Evolutionary conservation across 2,797 vertebrate genomes (phyloP).

Genomic region (Psittacula echo): DNA sequence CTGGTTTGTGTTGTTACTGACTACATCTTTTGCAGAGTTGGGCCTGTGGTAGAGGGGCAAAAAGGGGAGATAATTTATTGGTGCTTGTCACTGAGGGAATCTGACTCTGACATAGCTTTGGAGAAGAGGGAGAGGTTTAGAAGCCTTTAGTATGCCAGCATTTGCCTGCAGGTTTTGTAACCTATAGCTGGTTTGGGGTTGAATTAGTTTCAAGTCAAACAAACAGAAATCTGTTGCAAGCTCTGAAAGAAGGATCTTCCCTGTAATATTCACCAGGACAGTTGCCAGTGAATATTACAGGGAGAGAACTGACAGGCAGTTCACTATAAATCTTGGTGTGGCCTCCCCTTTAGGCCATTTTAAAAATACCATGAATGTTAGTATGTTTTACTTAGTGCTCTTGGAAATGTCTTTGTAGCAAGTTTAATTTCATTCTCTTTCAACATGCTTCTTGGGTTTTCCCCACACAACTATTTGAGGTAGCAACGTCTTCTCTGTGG

Average conservation of each 20-base stretch:
- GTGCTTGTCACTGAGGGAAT: neutral
- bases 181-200: neutral
- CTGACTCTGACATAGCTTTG: neutral
- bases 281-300: neutral
- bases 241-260: neutral
- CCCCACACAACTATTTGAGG: neutral
- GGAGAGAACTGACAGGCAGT: neutral
- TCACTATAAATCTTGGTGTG: neutral
- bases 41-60: neutral
- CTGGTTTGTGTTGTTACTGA: neutral
- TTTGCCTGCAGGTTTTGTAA: neutral
- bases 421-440: slow-evolving; percentile 30
- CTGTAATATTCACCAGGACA: neutral
- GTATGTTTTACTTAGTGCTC: neutral
- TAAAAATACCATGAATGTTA: neutral
- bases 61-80: neutral
- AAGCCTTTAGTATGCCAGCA: neutral
- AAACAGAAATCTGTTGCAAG: neutral
- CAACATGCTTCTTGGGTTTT: neutral
- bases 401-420: slow-evolving; percentile 12
- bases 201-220: neutral
- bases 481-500: neutral
- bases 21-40: neutral
- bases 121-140: neutral
- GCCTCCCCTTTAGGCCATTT: neutral